Evolutionary conservation across 2,888 invertebrate genomes (phyloP).

Genomic region (Andrena bucephala): DNA sequence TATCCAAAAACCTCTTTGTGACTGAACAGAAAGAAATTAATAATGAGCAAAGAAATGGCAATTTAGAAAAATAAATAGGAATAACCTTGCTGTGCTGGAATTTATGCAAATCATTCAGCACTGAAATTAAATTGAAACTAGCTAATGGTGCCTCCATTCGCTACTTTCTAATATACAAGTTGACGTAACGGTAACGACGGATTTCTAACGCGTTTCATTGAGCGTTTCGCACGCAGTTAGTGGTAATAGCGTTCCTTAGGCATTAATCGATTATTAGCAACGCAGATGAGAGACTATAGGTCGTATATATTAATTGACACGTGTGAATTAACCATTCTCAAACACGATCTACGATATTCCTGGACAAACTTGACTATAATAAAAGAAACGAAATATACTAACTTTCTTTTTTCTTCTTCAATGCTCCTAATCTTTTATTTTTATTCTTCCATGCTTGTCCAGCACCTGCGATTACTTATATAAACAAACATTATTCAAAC

Average conservation of each 20-base stretch:
- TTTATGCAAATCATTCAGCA: not conserved
- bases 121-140: not conserved
- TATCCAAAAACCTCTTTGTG: no score
- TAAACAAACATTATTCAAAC: no score
- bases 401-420: no score
- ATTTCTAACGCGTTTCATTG: constrained; percentile 4
- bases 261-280: constrained; percentile 5
- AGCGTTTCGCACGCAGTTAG: not conserved
- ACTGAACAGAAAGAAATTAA: no score
- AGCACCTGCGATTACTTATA: no score
- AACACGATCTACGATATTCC: not conserved
- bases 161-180: not conserved
- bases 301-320: constrained; percentile 12
- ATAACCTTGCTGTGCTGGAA: no score
- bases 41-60: no score
- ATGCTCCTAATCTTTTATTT: no score
- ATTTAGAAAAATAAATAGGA: no score
- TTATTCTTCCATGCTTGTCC: no score
- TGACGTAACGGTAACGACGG: not conserved
- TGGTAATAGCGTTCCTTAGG: constrained; percentile 1
- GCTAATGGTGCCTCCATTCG: not conserved
- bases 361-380: not conserved
- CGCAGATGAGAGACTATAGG: not conserved
- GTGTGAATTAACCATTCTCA: constrained; percentile 18
- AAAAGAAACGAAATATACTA: not conserved